phyloP scores from a whole-genome alignment of 1,140 invertebrate species.

The Sitodiplosis mosellana region DNA sequence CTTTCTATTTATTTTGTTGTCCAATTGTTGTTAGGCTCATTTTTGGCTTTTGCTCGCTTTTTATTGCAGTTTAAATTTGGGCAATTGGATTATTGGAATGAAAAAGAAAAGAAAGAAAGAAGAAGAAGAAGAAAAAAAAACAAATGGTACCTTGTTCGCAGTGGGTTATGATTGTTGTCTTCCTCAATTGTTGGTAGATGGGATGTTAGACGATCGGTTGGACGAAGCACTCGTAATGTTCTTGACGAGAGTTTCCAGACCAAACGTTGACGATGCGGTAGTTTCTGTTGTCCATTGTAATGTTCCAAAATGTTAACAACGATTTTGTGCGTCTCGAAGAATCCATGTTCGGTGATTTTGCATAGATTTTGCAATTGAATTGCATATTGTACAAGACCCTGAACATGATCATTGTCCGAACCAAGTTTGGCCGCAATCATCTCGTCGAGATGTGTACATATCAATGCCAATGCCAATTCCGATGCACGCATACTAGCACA shows the following conservation, averaged over 20 bases:
- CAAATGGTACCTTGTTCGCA: background rate
- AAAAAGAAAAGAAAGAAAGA: background rate
- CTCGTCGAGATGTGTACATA: constrained; percentile 43
- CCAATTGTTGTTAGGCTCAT: background rate
- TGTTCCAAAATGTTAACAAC: constrained; percentile 40
- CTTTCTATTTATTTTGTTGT: background rate
- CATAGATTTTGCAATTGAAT: constrained; percentile 37
- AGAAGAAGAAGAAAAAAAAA: constrained; percentile 4
- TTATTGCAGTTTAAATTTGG: no score
- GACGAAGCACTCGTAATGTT: constrained; percentile 45
- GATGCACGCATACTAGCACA: constrained; percentile 44
- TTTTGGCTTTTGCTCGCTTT: no score
- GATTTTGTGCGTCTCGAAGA: constrained; percentile 34
- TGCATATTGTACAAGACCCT: constrained; percentile 32
- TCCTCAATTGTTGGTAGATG: constrained; percentile 56
- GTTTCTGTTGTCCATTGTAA: constrained; percentile 49
- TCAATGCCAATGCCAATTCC: constrained; percentile 47
- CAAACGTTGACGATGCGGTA: constrained; percentile 49
- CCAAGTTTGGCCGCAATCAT: constrained; percentile 11
- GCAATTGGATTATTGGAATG: no score
- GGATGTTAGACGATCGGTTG: constrained; percentile 51
- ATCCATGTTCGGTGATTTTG: constrained; percentile 45
- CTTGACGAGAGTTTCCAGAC: constrained; percentile 49
- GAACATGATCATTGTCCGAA: background rate
- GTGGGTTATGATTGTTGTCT: constrained; percentile 16